A percentile compares a stretch with the other conserved stretches of the same genome.
These are phyloP conservation scores for Arion vulgaris DNA, from an alignment of 1,140 invertebrate species.

Conservation along the genomic window DNA sequence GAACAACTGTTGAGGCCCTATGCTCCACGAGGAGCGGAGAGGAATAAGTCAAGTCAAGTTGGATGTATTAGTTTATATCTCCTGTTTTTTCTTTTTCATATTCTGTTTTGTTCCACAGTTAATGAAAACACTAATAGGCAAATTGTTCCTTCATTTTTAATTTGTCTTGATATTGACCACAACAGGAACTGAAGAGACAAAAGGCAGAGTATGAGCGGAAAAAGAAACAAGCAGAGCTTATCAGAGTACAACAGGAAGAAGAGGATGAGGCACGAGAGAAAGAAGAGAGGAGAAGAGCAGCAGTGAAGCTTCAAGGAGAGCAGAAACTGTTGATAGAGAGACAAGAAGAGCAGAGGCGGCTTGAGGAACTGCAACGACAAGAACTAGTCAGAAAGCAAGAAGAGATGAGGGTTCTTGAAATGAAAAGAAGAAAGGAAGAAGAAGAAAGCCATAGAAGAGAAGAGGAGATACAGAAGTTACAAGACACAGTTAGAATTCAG, in stretches of 20 bases:
- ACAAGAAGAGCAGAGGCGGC: conserved; percentile 43
- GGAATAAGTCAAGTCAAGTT: no score
- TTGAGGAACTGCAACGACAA: conserved; percentile 40
- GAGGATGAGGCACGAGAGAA: conserved; percentile 60
- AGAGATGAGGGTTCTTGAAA: conserved; percentile 25
- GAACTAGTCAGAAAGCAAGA: conserved; percentile 34
- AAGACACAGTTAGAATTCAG: conserved; percentile 36
- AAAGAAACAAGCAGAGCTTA: conserved; percentile 64
- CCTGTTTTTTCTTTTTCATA: no score
- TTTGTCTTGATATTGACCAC: neutral
- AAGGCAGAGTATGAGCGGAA: conserved; percentile 64
- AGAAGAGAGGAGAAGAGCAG: conserved; percentile 60
- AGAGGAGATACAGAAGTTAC: conserved; percentile 31
- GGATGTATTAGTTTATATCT: no score
- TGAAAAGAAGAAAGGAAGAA: conserved; percentile 38
- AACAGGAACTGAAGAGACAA: conserved; percentile 65
- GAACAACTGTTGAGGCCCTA: no score
- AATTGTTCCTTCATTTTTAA: neutral
- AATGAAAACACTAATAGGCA: no score
- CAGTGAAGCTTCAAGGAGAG: conserved; percentile 64
- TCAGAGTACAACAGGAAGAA: conserved; percentile 50
- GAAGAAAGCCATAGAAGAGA: conserved; percentile 35
- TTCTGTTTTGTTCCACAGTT: no score
- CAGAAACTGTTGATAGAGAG: conserved; percentile 57
- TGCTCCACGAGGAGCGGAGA: no score